Evolutionary conservation across 2,113 vertebrate species (phyloP), one percentile per base, ranked within the genome.

Genomic region (Nettapus auritus): DNA sequence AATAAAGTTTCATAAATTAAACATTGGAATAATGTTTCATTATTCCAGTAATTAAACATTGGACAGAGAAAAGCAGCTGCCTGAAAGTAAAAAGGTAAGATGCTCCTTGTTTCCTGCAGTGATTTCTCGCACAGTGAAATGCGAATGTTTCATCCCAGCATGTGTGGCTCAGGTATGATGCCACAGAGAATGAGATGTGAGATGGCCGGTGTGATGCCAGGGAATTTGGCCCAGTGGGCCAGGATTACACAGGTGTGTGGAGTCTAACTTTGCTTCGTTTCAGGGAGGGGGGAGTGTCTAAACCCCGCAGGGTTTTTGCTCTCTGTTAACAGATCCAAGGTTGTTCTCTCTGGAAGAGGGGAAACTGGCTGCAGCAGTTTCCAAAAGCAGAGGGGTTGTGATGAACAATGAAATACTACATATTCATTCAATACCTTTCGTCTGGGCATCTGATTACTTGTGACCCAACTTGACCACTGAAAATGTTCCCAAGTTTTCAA

Each of bases 141-240:
- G 33, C 0, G 5, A 2, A 0, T 71, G 18, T 48, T 90, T 79
- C 36, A n/a, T 23, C 25, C 28, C 1, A 2, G 34, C 10, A 16
- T 8, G 16, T 53, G 40, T 79, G 56, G 17, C 34, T 7, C 19
- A 6, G 1, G 3, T 26, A 6, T 7, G 42, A 48, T 20, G 17
- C 36, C 60, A 18, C 20, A 19, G 6, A 73, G n/a, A 63, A 22
- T 8, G 68, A 62, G 83, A 17, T 9, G 40, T 31, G 50, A 53
- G 29, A 33, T 81, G 79, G 55, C 28, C 53, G 36, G 69, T 17
- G 6, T 12, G 23, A 29, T 18, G 50, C n/a, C 55, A 31, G 9
- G 34, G 21, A 67, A 79, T 26, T 1, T 50, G 46, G 68, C 48
- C 36, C 48, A 9, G 28, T n/a, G 46, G 46, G 21, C 53, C 64